A percentile compares a stretch with the other conserved stretches of the same genome.
These are phyloP conservation scores for Grapholita molesta DNA, from an alignment of 1,140 invertebrate genomes.

Conservation along the genomic window DNA sequence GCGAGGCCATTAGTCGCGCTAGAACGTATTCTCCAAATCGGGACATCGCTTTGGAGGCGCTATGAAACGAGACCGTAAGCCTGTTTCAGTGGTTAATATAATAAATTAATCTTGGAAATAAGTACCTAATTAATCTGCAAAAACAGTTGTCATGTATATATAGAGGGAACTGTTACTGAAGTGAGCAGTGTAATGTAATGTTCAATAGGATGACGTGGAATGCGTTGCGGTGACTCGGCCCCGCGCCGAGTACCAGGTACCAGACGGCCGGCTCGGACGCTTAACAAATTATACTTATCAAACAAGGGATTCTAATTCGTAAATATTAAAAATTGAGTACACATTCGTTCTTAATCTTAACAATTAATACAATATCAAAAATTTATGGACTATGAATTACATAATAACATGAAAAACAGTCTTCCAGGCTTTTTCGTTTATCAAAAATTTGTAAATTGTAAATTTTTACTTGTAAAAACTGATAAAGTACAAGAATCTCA, in stretches of 20 bases:
- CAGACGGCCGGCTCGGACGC: not conserved
- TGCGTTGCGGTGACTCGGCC: not conserved
- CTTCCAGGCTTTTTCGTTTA: constrained; percentile 67
- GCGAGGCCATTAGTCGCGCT: not conserved
- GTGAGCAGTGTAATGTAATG: not conserved
- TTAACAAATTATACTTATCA: constrained; percentile 8
- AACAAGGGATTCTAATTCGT: constrained; percentile 22
- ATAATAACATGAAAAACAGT: constrained; percentile 71
- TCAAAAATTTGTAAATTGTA: constrained; percentile 75
- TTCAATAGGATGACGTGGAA: not conserved
- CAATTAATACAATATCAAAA: constrained; percentile 72
- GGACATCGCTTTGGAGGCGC: not conserved
- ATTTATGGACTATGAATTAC: constrained; percentile 69
- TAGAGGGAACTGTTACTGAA: not conserved
- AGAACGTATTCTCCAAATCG: not conserved
- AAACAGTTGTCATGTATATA: not conserved
- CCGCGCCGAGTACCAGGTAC: not conserved
- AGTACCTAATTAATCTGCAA: constrained; percentile 13
- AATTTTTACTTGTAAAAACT: constrained; percentile 59
- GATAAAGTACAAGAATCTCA: constrained; percentile 58
- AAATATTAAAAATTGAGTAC: constrained; percentile 34
- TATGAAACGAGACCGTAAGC: not conserved
- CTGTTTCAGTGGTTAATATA: constrained; percentile 22
- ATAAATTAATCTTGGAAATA: constrained; percentile 26
- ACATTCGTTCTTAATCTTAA: constrained; percentile 53